Evolutionary conservation across 2,888 invertebrate genomes (phyloP).

Genomic region (Dioctria linearis): DNA sequence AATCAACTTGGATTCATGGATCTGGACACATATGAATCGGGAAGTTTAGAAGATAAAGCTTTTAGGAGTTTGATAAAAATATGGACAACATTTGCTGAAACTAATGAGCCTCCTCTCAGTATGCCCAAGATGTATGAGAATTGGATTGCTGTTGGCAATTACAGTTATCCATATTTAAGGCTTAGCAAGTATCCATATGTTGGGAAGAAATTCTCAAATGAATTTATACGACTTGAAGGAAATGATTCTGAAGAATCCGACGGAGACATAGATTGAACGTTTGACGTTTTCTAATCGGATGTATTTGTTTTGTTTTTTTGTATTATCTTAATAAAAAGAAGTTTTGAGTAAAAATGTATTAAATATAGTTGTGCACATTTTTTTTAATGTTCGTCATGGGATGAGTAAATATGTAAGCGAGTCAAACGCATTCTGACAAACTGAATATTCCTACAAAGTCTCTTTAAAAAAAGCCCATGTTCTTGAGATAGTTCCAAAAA

Average conservation of each 20-base stretch:
- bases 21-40: background rate
- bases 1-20: slow-evolving; percentile 42
- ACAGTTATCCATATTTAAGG: slow-evolving; percentile 1
- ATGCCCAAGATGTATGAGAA: slow-evolving; percentile 2
- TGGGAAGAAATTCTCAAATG: slow-evolving; percentile 4
- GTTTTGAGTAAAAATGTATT: no score
- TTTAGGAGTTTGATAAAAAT: slow-evolving; percentile 23
- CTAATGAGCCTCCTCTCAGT: slow-evolving; percentile 4
- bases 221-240: slow-evolving; percentile 1
- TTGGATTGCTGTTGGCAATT: background rate
- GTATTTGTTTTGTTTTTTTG: no score
- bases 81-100: slow-evolving; percentile 37
- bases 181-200: slow-evolving; percentile 10
- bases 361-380: no score
- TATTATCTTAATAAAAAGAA: background rate
- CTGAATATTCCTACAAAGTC: no score
- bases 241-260: background rate
- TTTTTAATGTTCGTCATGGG: no score
- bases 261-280: background rate
- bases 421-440: no score
- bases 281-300: background rate
- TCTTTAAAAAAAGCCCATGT: no score
- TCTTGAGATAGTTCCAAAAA: no score
- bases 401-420: no score
- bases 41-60: slow-evolving; percentile 10